These are phyloP conservation scores for Ceraclea dissimilis DNA, from an alignment of 2,888 invertebrate species.

Conservation along the genomic window DNA sequence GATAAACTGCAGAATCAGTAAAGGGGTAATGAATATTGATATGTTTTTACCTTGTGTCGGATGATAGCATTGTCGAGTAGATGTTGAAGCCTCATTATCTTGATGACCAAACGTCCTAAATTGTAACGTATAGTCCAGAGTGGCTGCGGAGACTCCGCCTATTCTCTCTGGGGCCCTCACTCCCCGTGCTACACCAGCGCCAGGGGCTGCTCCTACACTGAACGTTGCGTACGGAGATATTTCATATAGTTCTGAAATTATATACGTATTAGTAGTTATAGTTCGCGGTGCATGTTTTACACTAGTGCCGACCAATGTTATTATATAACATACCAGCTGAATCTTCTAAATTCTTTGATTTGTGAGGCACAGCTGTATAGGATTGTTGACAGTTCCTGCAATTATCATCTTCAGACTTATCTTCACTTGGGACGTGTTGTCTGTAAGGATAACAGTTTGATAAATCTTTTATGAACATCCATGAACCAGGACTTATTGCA, in stretches of 20 bases:
- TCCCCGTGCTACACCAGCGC: neutral
- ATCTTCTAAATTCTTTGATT: slow-evolving; percentile 32
- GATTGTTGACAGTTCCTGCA: slow-evolving; percentile 45
- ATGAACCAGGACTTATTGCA: too few relatives aligned
- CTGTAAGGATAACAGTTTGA: slow-evolving; percentile 10
- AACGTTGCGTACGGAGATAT: slow-evolving; percentile 25
- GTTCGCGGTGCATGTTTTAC: too few relatives aligned
- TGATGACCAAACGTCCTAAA: slow-evolving; percentile 23
- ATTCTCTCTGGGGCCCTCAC: neutral
- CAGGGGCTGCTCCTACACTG: slow-evolving; percentile 1
- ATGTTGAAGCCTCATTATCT: slow-evolving; percentile 15
- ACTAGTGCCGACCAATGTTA: too few relatives aligned
- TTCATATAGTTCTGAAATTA: slow-evolving; percentile 22
- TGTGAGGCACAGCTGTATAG: slow-evolving; percentile 47
- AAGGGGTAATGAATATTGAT: too few relatives aligned
- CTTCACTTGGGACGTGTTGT: slow-evolving; percentile 31
- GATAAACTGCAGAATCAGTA: too few relatives aligned
- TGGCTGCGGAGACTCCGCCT: slow-evolving; percentile 18
- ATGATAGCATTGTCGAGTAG: slow-evolving; percentile 14
- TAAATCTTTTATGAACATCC: neutral
- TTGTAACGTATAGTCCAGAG: slow-evolving; percentile 24
- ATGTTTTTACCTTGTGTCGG: slow-evolving; percentile 15
- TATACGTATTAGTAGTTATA: neutral
- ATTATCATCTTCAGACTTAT: slow-evolving; percentile 24
- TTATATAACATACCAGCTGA: slow-evolving; percentile 18